These are phyloP conservation scores for Drosophila buzzatii DNA, from an alignment of 2,888 invertebrate genomes.

Conservation along the genomic window DNA sequence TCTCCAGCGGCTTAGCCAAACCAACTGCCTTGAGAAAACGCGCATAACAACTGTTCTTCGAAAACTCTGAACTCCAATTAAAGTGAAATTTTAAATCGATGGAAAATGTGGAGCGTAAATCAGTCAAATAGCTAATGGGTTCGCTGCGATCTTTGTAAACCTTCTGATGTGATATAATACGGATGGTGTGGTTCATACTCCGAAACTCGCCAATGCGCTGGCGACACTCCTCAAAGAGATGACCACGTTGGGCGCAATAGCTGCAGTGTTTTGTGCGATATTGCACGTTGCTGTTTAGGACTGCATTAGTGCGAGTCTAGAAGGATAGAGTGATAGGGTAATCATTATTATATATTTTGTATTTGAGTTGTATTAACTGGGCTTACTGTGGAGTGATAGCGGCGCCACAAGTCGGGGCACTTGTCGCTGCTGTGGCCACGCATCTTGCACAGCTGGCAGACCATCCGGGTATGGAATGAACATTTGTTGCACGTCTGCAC, in stretches of 20 bases:
- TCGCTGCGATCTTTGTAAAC: slow-evolving; percentile 76
- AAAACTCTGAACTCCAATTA: slow-evolving; percentile 66
- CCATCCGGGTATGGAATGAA: slow-evolving; percentile 81
- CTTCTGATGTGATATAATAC: slow-evolving; percentile 83
- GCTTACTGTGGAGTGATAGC: slow-evolving; percentile 90
- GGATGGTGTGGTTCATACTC: slow-evolving; percentile 49
- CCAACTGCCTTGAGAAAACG: slow-evolving; percentile 81
- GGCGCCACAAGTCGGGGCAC: slow-evolving; percentile 91
- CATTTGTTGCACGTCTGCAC: slow-evolving; percentile 88
- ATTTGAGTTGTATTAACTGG: not conserved
- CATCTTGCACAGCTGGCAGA: slow-evolving; percentile 88
- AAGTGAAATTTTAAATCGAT: slow-evolving; percentile 67
- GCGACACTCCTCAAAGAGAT: slow-evolving; percentile 84
- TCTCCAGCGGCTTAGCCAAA: slow-evolving; percentile 59
- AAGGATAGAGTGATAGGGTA: slow-evolving; percentile 23
- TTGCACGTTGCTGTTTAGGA: slow-evolving; percentile 73
- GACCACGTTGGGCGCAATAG: slow-evolving; percentile 87
- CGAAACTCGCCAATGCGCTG: slow-evolving; percentile 81
- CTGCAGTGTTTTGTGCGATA: slow-evolving; percentile 86
- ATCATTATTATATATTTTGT: fast-evolving
- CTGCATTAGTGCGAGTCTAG: slow-evolving; percentile 86
- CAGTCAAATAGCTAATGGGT: slow-evolving; percentile 28
- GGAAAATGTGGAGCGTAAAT: slow-evolving; percentile 64
- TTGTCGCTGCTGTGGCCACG: slow-evolving; percentile 87
- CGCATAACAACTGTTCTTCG: slow-evolving; percentile 74